Conservation (phyloP, 2,888 invertebrate genomes). For the Abscondita cerata region DNA sequence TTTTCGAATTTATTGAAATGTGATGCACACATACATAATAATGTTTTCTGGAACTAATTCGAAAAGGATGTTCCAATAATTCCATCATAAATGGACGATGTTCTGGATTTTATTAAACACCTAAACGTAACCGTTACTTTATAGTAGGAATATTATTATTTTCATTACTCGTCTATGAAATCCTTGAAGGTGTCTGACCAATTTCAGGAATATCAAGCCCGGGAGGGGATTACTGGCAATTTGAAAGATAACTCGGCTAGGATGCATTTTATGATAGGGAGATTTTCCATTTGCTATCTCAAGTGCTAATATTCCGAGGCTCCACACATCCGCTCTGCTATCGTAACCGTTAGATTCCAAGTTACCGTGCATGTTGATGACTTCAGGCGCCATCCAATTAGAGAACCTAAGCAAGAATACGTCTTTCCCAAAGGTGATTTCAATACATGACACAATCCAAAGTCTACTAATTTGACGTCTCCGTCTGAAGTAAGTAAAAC, state of each 20-base stretch:
- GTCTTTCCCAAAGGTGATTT: slow-evolving; percentile 67
- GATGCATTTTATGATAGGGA: slow-evolving; percentile 87
- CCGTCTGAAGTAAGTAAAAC: slow-evolving; percentile 85
- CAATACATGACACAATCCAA: slow-evolving; percentile 78
- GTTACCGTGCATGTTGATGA: slow-evolving; percentile 62
- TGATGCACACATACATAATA: slow-evolving; percentile 70
- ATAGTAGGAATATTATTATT: slow-evolving; percentile 47
- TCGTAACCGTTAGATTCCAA: slow-evolving; percentile 70
- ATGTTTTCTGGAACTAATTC: slow-evolving; percentile 80
- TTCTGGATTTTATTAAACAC: slow-evolving; percentile 85
- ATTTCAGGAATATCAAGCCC: slow-evolving; percentile 75
- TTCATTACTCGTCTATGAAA: slow-evolving; percentile 79
- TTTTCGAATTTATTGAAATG: background rate
- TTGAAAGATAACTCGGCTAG: slow-evolving; percentile 89
- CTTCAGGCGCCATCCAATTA: slow-evolving; percentile 96
- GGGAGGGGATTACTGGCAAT: slow-evolving; percentile 94
- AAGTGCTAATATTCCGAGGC: slow-evolving; percentile 89
- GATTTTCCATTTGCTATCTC: slow-evolving; percentile 89
- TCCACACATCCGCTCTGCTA: slow-evolving; percentile 89
- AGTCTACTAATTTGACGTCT: slow-evolving; percentile 90
- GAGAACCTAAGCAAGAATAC: slow-evolving; percentile 76
- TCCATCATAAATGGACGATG: slow-evolving; percentile 84
- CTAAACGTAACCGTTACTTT: slow-evolving; percentile 62
- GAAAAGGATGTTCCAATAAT: slow-evolving; percentile 84
- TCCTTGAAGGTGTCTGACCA: slow-evolving; percentile 88